These are phyloP conservation scores for Venusia cambrica DNA, from an alignment of 2,888 invertebrate species.

Conservation along the genomic window DNA sequence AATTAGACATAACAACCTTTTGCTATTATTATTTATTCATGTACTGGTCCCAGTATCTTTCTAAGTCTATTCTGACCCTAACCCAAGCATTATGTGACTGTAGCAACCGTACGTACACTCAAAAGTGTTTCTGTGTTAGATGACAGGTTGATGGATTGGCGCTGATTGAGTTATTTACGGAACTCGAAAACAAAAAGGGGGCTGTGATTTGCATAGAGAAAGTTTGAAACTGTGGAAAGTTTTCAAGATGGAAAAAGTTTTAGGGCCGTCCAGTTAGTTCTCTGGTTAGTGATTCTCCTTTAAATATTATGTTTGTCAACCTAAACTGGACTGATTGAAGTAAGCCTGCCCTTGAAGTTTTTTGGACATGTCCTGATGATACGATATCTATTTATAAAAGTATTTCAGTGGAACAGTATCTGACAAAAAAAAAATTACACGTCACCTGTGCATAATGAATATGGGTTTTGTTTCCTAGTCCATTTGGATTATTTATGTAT, in stretches of 20 bases:
- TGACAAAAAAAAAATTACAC: no score
- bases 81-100: conserved; percentile 33
- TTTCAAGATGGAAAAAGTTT: conserved; percentile 3
- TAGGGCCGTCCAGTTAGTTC: conserved; percentile 3
- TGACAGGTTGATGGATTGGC: conserved; percentile 56
- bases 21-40: no score
- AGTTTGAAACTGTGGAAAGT: conserved; percentile 11
- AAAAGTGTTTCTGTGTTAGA: conserved; percentile 44
- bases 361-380: no score
- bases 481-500: no score
- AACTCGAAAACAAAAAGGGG: conserved; percentile 37
- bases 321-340: background rate
- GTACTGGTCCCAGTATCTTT: conserved; percentile 31
- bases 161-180: conserved; percentile 47
- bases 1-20: no score
- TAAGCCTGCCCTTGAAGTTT: background rate
- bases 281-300: background rate
- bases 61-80: conserved; percentile 18
- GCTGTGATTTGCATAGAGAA: conserved; percentile 37
- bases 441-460: no score
- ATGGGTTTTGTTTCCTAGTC: no score
- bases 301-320: conserved; percentile 11
- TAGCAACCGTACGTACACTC: conserved; percentile 30
- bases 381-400: no score
- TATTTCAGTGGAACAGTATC: no score